phyloP scores from a whole-genome alignment of 2,113 vertebrate species.

The Actenoides hombroni region DNA sequence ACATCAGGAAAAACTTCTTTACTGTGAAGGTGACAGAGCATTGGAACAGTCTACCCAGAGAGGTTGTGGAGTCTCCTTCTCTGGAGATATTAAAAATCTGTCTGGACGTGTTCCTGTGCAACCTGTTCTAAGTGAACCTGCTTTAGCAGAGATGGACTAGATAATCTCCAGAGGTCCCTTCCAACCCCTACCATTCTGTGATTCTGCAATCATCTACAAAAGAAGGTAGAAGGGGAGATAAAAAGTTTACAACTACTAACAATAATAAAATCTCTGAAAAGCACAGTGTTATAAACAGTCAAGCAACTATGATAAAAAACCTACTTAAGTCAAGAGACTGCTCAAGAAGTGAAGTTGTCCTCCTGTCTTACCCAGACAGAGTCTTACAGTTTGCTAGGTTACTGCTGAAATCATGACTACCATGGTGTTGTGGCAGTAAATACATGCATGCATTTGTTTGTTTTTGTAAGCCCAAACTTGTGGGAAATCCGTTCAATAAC shows the following conservation, averaged over 20 bases:
- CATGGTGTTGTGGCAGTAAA: background rate
- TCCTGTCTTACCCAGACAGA: background rate
- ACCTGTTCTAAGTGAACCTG: background rate
- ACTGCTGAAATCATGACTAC: background rate
- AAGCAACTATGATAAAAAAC: background rate
- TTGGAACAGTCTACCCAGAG: background rate
- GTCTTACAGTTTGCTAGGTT: background rate
- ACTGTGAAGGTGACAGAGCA: too few relatives aligned
- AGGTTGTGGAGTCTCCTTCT: background rate
- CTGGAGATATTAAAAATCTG: background rate
- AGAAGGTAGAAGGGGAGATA: background rate
- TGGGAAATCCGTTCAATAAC: background rate
- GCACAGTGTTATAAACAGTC: background rate
- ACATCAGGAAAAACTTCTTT: too few relatives aligned
- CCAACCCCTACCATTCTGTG: background rate
- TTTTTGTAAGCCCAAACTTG: background rate
- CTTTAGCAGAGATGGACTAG: background rate
- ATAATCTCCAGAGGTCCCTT: background rate
- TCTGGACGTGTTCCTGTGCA: background rate
- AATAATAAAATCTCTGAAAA: background rate
- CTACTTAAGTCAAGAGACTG: background rate
- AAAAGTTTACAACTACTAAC: background rate
- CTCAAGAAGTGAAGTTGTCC: background rate
- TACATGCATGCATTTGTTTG: background rate
- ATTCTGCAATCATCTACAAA: background rate